phyloP scores from a whole-genome alignment of 2,888 invertebrate genomes.

The Ormyrus labotus region DNA sequence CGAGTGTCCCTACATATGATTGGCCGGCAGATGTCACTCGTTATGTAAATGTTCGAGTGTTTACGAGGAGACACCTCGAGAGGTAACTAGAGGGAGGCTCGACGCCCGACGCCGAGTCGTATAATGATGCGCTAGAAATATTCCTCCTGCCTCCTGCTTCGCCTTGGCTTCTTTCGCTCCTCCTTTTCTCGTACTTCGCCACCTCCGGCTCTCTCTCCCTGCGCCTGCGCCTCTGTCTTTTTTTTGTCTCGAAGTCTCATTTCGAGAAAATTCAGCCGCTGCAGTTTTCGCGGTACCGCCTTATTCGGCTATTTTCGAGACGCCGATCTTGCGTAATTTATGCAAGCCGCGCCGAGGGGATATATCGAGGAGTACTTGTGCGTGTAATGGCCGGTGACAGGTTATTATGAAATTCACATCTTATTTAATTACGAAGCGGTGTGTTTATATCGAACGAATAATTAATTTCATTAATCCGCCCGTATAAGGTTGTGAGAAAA shows the following conservation, averaged over 20 bases:
- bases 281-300: too few species aligned
- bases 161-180: slow-evolving; percentile 15
- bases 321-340: too few species aligned
- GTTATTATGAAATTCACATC: slow-evolving; percentile 25
- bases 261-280: too few species aligned
- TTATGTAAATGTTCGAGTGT: slow-evolving; percentile 73
- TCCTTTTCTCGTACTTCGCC: not conserved
- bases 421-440: slow-evolving; percentile 18
- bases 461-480: slow-evolving; percentile 18
- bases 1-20: slow-evolving; percentile 62
- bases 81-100: slow-evolving; percentile 55
- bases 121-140: slow-evolving; percentile 64
- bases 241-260: too few species aligned
- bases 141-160: slow-evolving; percentile 56
- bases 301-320: too few species aligned
- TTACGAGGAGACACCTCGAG: slow-evolving; percentile 71
- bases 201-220: too few species aligned
- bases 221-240: too few species aligned
- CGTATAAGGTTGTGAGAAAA: too few species aligned
- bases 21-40: slow-evolving; percentile 73
- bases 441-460: not conserved
- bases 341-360: too few species aligned
- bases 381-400: slow-evolving; percentile 15
- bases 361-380: not conserved
- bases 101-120: slow-evolving; percentile 6